Conservation (phyloP, 2,888 invertebrate species). For the Dusona sp. region DNA sequence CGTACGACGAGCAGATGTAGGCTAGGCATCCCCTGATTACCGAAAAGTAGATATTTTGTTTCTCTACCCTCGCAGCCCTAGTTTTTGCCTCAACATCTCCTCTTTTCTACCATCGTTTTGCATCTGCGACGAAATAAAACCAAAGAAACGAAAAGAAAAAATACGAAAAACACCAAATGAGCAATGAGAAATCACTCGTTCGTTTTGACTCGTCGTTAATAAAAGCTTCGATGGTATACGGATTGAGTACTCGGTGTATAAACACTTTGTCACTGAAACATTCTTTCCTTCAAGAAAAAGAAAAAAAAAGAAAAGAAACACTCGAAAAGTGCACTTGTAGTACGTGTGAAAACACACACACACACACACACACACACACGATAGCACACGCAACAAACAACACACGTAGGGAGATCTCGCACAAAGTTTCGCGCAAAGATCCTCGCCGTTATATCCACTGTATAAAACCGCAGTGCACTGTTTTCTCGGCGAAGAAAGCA, state of each 20-base stretch:
- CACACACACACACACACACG: not conserved
- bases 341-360: conserved; percentile 3
- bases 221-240: not conserved
- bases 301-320: not conserved
- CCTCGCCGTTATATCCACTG: not conserved
- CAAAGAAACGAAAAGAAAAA: not conserved
- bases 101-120: not conserved
- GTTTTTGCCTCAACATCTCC: not conserved
- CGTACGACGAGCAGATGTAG: conserved; percentile 84
- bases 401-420: not conserved
- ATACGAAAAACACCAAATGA: not conserved
- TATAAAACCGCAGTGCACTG: conserved; percentile 16
- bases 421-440: not conserved
- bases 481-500: not conserved
- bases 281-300: not conserved
- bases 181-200: not conserved
- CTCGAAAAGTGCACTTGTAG: not conserved
- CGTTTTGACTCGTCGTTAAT: not conserved
- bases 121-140: not conserved
- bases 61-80: conserved; percentile 65
- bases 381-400: not conserved
- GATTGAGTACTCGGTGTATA: not conserved
- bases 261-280: conserved; percentile 3
- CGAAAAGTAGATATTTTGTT: conserved; percentile 63
- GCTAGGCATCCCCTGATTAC: conserved; percentile 84